phyloP scores from a whole-genome alignment of 2,113 vertebrate species.

The Albula goreensis region DNA sequence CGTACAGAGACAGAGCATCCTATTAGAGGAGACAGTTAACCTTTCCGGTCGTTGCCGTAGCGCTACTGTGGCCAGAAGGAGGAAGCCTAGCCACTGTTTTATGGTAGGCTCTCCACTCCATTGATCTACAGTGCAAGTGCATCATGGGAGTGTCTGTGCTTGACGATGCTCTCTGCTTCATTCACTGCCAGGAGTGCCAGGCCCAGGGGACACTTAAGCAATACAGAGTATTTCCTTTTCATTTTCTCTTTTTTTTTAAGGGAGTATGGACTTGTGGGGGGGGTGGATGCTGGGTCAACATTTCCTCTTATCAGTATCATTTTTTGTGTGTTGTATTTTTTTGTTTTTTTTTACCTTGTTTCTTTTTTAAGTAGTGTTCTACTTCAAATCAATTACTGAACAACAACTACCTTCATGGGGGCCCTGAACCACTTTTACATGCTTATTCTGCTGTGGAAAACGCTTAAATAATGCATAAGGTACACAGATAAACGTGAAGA shows the following conservation, averaged over 20 bases:
- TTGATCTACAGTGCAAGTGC: conserved; percentile 53
- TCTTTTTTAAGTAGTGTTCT: conserved; percentile 63
- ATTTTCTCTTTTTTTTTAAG: background rate
- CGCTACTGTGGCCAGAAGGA: conserved; percentile 26
- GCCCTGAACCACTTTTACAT: conserved; percentile 47
- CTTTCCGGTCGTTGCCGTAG: conserved; percentile 55
- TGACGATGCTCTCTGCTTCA: conserved; percentile 61
- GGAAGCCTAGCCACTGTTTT: conserved; percentile 58
- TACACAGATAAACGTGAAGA: conserved; percentile 54
- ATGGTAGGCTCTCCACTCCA: conserved; percentile 57
- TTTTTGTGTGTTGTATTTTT: background rate
- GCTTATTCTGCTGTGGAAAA: conserved; percentile 54
- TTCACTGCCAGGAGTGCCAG: conserved; percentile 63
- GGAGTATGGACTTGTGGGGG: no score
- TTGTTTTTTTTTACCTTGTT: conserved; percentile 53
- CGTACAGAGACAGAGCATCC: conserved; percentile 56
- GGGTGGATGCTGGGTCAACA: no score
- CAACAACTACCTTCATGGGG: conserved; percentile 60
- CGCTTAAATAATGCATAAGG: conserved; percentile 74
- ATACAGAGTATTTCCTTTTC: conserved; percentile 49
- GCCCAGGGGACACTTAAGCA: conserved; percentile 47
- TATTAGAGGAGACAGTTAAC: conserved; percentile 68
- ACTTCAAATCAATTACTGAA: conserved; percentile 77
- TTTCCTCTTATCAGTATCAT: no score
- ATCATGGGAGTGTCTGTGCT: conserved; percentile 34